A percentile compares a stretch with the other conserved stretches of the same genome.
Evolutionary conservation across 1,140 invertebrate genomes (phyloP).

Genomic region (Steinernema khuongi): DNA sequence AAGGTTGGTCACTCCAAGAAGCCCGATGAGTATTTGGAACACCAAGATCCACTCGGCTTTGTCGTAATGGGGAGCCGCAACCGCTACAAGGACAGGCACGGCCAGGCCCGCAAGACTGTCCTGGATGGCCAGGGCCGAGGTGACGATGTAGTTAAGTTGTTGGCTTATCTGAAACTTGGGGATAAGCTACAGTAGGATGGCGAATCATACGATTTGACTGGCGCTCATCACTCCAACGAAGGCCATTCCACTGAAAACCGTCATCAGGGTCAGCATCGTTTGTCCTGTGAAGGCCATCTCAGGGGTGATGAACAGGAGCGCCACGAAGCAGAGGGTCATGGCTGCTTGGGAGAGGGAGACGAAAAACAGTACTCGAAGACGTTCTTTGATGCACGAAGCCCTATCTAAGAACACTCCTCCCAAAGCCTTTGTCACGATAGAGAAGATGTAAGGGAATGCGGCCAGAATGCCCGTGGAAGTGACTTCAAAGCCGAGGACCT

Average conservation of each 20-base stretch:
- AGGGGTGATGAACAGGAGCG: background rate
- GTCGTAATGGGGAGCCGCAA: background rate
- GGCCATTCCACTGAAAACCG: background rate
- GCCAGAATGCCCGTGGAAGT: background rate
- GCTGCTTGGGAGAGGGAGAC: background rate
- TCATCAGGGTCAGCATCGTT: background rate
- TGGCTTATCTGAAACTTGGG: background rate
- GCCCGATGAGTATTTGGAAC: conserved; percentile 24
- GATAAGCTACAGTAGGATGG: background rate
- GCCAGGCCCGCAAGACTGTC: background rate
- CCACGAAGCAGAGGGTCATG: background rate
- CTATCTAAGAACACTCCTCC: background rate
- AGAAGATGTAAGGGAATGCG: background rate
- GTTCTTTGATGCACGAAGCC: background rate
- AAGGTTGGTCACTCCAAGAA: conserved; percentile 17
- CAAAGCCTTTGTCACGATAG: background rate
- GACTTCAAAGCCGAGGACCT: background rate
- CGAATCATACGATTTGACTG: background rate
- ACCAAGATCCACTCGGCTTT: conserved; percentile 14
- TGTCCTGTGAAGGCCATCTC: background rate
- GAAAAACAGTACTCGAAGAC: background rate
- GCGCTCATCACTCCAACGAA: background rate
- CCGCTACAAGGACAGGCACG: background rate
- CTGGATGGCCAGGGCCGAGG: background rate
- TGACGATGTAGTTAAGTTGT: background rate